These are phyloP conservation scores for Zaprionus gabonicus DNA, from an alignment of 1,140 invertebrate genomes.

Conservation along the genomic window DNA sequence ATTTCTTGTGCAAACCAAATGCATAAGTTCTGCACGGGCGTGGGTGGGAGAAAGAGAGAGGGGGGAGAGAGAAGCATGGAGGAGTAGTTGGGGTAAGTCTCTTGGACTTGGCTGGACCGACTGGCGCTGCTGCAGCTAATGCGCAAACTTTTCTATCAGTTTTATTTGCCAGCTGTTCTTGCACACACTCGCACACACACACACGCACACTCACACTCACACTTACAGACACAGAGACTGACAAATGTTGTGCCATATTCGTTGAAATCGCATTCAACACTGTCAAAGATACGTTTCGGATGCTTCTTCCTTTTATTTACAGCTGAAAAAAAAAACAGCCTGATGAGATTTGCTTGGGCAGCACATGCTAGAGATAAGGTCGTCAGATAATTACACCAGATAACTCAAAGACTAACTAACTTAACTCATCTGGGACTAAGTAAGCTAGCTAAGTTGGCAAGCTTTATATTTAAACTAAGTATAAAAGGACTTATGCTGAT, in stretches of 20 bases:
- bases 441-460: not conserved
- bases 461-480: not conserved
- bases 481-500: not conserved
- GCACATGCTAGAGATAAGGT: not conserved
- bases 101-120: slow-evolving; percentile 69
- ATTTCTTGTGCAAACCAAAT: slow-evolving; percentile 72
- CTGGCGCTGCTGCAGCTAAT: slow-evolving; percentile 71
- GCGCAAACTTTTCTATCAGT: slow-evolving; percentile 71
- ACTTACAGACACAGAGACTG: not conserved
- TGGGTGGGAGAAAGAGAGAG: not conserved
- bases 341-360: slow-evolving; percentile 16
- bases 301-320: not conserved
- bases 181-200: slow-evolving; percentile 15
- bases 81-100: not conserved
- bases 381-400: slow-evolving; percentile 15
- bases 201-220: slow-evolving; percentile 10
- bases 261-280: slow-evolving; percentile 32
- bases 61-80: not conserved
- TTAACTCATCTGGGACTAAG: not conserved
- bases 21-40: slow-evolving; percentile 57
- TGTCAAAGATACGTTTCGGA: slow-evolving; percentile 14
- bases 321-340: not conserved
- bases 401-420: not conserved
- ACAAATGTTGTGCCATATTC: slow-evolving; percentile 40
- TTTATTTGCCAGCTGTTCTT: slow-evolving; percentile 65